Base-by-base conservation (phyloP, 2,113 vertebrate genomes). In the Rhinogobius similis region DNA sequence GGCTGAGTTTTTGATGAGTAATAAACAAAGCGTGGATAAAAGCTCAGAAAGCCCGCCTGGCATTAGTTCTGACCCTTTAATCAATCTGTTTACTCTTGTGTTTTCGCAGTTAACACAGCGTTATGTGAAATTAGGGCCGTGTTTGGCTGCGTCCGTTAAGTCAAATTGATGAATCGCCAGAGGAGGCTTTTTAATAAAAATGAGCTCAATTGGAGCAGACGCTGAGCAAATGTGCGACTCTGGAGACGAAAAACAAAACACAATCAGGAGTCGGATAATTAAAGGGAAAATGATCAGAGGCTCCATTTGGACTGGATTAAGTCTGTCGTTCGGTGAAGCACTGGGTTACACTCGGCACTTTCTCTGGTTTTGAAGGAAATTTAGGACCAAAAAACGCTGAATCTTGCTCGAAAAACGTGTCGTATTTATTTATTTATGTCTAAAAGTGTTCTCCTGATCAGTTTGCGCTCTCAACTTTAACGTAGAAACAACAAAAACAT, bases 151-250 rank as follows among this genome's bases (percentile, higher is more conserved):
- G 29, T 72, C 43, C 29, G 26, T 68, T 43, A 26, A n/a, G 61
- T 41, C 13, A 29, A n/a, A 46, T 16, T 38, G 16, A 63, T 43
- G 39, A 78, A 67, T 18, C 43, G 61, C 65, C 69, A 67, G 53
- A 12, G 8, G 66, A 73, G 61, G 50, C 65, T 5, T 73, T 79
- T 70, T 44, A 70, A 79, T 71, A 73, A 39, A 73, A 26, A 21
- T 46, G 10, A 68, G 65, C 24, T 79, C 65, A 81, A 81, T 66
- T 66, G 65, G 76, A 64, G 65, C 73, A 64, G 65, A 68, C 64
- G 21, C 43, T 75, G 68, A 73, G 77, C n/a, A 74, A 61, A 32
- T 66, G 52, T 67, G 39, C 18, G 6, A 67, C 68, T 68, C 64
- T 65, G 27, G 39, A 62, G 75, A 82, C 32, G 16, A 53, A 20